Base-by-base conservation (phyloP, 2,797 vertebrate species). In the Catamblyrhynchus diadema region DNA sequence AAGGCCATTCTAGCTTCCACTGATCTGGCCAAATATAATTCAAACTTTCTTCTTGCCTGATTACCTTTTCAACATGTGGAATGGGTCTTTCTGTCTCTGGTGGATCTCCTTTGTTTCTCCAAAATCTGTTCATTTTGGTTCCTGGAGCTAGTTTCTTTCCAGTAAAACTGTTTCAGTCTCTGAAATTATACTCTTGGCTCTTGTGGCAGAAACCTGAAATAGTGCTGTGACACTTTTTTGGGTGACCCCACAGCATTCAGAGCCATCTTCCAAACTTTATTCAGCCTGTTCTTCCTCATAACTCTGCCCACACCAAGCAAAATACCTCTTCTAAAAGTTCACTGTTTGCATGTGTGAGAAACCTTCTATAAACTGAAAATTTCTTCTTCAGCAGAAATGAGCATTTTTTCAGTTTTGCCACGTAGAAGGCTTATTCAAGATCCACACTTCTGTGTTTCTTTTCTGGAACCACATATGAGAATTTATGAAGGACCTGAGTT, bases 361-460 rank as follows among this genome's bases (percentile, higher is more conserved):
- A 72, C 6, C 12, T 88, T 74, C 62, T 72, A 69, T 50, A 90
- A 90, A 92, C 33, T 24, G 47, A 81, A 95, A 95, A 84, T 32
- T 69, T 12, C 69, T 69, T 83, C 33, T 50, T 92, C 86, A 93
- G 88, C 88, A 93, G 59, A 95, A 94, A 72, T 8, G 14, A 86
- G 2, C 15, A 3, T 9, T 33, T 87, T 91, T 88, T 69, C 60
- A 80, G 18, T 35, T 39, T 81, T 59, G 45, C 20, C 4, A 1
- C 61, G n/a, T 59, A 75, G 59, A 74, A 88, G 21, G 0, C 62
- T 81, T 79, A 51, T 53, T 42, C 59, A 83, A 93, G 50, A 88
- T 61, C 62, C 39, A 88, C 57, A 61, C 2, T 75, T 57, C 50
- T 47, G 33, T 77, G 57, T 90, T 90, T 75, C 86, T 93, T 81